These are phyloP conservation scores for Eupithecia pulchellata DNA, from an alignment of 2,888 invertebrate genomes.

Conservation along the genomic window DNA sequence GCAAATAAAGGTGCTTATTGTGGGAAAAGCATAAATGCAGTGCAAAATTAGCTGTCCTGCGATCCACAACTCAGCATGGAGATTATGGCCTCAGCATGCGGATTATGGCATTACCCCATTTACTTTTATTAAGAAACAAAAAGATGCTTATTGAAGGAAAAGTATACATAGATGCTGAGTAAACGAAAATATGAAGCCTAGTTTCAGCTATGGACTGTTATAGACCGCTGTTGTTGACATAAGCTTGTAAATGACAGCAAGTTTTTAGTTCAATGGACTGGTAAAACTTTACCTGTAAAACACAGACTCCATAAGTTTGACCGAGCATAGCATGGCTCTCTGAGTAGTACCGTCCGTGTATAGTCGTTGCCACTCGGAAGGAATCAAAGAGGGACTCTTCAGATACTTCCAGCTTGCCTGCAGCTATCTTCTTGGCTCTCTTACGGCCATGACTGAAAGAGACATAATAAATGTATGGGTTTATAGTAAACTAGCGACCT, in stretches of 20 bases:
- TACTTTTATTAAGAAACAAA: neutral
- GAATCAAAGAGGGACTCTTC: slow-evolving; percentile 98
- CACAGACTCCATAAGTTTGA: slow-evolving; percentile 98
- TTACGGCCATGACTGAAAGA: slow-evolving; percentile 93
- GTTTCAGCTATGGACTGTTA: neutral
- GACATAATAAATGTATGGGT: neutral
- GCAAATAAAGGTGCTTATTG: too few species aligned
- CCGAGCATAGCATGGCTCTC: slow-evolving; percentile 99
- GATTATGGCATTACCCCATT: neutral
- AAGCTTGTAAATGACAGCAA: neutral
- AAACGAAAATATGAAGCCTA: too few species aligned
- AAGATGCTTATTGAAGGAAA: neutral
- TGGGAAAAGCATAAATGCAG: too few species aligned
- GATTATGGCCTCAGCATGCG: neutral
- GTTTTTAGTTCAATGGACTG: neutral
- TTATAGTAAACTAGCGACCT: too few species aligned
- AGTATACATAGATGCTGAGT: too few species aligned
- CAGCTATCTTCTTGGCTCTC: slow-evolving; percentile 95
- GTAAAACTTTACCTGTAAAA: slow-evolving; percentile 89
- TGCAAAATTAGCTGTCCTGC: too few species aligned
- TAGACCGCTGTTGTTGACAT: neutral
- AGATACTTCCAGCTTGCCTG: slow-evolving; percentile 94
- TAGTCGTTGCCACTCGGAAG: slow-evolving; percentile 97
- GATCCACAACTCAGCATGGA: too few species aligned
- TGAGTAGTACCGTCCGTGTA: slow-evolving; percentile 98